Conservation (phyloP, 1,140 invertebrate species). For the Bilobella aurantiaca region DNA sequence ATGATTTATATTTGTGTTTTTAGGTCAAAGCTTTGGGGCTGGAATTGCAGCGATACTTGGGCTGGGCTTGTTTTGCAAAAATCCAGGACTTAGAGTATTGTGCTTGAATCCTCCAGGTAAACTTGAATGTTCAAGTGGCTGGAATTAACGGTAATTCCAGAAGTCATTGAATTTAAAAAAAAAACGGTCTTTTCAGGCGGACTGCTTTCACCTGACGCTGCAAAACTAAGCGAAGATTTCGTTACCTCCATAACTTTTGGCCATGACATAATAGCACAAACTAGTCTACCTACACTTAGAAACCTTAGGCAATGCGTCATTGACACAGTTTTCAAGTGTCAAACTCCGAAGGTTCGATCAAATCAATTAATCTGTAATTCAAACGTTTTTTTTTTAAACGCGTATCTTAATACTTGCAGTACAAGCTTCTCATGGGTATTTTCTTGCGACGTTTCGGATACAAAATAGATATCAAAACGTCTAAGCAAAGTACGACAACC, state of each 20-base stretch:
- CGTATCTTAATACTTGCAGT: not conserved
- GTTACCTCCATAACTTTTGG: constrained; percentile 76
- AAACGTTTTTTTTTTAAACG: not conserved
- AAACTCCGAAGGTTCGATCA: constrained; percentile 22
- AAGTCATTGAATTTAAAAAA: not conserved
- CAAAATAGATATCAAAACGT: not conserved
- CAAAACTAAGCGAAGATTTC: constrained; percentile 61
- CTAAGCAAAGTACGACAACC: not conserved
- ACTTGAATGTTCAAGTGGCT: not conserved
- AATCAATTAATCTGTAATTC: constrained; percentile 1
- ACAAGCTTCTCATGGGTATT: not conserved
- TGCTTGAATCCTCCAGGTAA: not conserved
- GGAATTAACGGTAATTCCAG: not conserved
- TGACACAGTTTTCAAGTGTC: constrained; percentile 16
- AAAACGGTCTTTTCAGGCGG: constrained; percentile 46
- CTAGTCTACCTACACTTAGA: constrained; percentile 37
- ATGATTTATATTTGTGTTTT: constrained; percentile 59
- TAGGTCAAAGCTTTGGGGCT: constrained; percentile 73
- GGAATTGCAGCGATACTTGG: constrained; percentile 65
- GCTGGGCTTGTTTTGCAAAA: constrained; percentile 60
- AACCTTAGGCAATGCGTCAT: constrained; percentile 19
- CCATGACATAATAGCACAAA: constrained; percentile 75
- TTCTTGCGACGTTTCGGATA: not conserved
- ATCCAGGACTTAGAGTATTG: constrained; percentile 60
- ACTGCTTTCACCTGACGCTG: constrained; percentile 59